Evolutionary conservation across 2,888 invertebrate species (phyloP).

Genomic region (Ptilodon capucinus): DNA sequence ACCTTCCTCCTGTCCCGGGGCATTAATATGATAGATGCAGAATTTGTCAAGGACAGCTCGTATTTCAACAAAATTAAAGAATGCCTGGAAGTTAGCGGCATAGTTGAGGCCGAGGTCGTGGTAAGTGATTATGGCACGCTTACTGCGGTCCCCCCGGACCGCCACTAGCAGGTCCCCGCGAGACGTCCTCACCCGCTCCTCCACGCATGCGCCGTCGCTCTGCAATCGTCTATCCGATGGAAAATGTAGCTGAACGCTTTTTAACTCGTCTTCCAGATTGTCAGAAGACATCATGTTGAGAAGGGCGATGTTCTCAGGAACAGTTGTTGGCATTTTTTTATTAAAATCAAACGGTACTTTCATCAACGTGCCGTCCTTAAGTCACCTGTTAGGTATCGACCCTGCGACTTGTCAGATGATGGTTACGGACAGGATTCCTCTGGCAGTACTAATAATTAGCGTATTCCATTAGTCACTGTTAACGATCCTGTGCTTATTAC

Average conservation of each 20-base stretch:
- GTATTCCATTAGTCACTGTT: constrained; percentile 48
- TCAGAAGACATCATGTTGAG: constrained; percentile 88
- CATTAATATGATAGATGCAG: constrained; percentile 99
- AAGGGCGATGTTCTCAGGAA: constrained; percentile 74
- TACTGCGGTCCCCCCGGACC: constrained; percentile 95
- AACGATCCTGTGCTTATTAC: constrained; percentile 47
- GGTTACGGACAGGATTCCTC: constrained; percentile 22
- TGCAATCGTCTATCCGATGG: constrained; percentile 86
- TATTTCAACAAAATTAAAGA: constrained; percentile 97
- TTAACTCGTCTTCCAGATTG: constrained; percentile 95
- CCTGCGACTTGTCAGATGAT: constrained; percentile 16
- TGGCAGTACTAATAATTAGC: constrained; percentile 56
- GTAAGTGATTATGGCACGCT: constrained; percentile 97
- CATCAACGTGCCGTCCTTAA: constrained; percentile 29
- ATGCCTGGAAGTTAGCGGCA: constrained; percentile 96
- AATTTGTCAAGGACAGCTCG: constrained; percentile 94
- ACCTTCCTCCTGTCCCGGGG: constrained; percentile 99
- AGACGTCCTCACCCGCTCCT: constrained; percentile 93
- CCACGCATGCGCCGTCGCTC: constrained; percentile 80
- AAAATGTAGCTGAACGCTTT: constrained; percentile 94
- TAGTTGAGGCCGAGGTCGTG: constrained; percentile 99
- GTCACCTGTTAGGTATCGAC: constrained; percentile 27
- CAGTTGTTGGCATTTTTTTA: constrained; percentile 67
- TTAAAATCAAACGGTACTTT: constrained; percentile 37
- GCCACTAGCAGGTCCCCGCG: constrained; percentile 96